Evolutionary conservation across 2,113 vertebrate species (phyloP).

Genomic region (Phalacrocorax brasilianus): DNA sequence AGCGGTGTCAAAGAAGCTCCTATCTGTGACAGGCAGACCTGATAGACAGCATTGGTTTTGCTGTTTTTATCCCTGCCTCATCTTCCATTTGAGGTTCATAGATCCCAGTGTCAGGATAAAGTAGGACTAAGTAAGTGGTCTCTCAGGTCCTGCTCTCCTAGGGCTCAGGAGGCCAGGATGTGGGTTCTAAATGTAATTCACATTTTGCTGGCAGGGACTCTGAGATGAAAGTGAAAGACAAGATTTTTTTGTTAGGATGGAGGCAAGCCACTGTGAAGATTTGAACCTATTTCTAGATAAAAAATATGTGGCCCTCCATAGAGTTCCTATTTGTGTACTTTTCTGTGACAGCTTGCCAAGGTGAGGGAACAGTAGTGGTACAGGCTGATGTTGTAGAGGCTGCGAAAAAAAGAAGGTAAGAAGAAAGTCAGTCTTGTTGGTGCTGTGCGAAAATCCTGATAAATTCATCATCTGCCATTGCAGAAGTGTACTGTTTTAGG

Average conservation of each 20-base stretch:
- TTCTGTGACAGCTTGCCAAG: not conserved
- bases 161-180: not conserved
- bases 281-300: not conserved
- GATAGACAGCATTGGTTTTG: not conserved
- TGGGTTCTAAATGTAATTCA: not conserved
- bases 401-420: not conserved
- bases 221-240: not conserved
- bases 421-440: not conserved
- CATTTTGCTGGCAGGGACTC: not conserved
- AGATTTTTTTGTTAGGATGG: not conserved
- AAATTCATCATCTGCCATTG: not conserved
- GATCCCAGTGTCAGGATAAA: not conserved
- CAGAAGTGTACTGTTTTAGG: not conserved
- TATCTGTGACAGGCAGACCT: slow-evolving; percentile 20
- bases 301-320: not conserved
- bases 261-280: not conserved
- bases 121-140: not conserved
- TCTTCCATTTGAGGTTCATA: not conserved
- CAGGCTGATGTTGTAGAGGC: not conserved
- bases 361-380: not conserved
- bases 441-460: not conserved
- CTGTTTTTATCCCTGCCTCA: not conserved
- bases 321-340: not conserved
- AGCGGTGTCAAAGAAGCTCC: slow-evolving; percentile 11
- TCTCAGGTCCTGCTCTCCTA: not conserved